Conservation (phyloP, 2,888 invertebrate genomes). For the Tenthredo scrophulariae region DNA sequence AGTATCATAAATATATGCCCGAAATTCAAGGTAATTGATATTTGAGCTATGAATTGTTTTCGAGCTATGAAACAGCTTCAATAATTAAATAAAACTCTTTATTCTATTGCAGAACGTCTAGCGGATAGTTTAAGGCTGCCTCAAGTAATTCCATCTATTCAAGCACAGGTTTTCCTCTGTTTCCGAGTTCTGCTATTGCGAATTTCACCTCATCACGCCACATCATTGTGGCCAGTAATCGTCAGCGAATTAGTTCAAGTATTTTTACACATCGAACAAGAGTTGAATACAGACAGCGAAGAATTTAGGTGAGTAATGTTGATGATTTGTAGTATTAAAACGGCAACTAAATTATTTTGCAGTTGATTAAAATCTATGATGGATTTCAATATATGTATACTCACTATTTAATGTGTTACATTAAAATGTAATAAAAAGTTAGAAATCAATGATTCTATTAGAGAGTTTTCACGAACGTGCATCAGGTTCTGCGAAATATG, state of each 20-base stretch:
- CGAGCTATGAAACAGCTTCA: not conserved
- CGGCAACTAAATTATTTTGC: not conserved
- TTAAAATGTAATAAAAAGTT: not conserved
- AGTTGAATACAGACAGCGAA: slow-evolving; percentile 87
- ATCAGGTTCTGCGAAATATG: not conserved
- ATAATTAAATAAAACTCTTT: not conserved
- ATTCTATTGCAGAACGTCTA: slow-evolving; percentile 85
- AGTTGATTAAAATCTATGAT: not conserved
- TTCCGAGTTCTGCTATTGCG: slow-evolving; percentile 91
- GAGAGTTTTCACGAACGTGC: not conserved
- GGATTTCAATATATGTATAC: not conserved
- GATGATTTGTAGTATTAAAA: not conserved
- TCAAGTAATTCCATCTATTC: slow-evolving; percentile 86
- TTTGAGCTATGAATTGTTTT: not conserved
- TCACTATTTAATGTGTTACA: not conserved
- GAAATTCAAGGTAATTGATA: slow-evolving; percentile 89
- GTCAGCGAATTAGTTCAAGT: slow-evolving; percentile 95
- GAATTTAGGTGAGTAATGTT: slow-evolving; percentile 84
- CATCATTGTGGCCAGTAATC: slow-evolving; percentile 94
- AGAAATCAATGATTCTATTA: not conserved
- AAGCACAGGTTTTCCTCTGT: slow-evolving; percentile 92
- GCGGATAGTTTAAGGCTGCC: slow-evolving; percentile 90
- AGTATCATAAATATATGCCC: slow-evolving; percentile 92
- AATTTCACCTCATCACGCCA: slow-evolving; percentile 91
- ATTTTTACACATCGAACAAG: slow-evolving; percentile 91